Base-by-base conservation (phyloP, 2,888 invertebrate species). In the Eurytoma californica region DNA sequence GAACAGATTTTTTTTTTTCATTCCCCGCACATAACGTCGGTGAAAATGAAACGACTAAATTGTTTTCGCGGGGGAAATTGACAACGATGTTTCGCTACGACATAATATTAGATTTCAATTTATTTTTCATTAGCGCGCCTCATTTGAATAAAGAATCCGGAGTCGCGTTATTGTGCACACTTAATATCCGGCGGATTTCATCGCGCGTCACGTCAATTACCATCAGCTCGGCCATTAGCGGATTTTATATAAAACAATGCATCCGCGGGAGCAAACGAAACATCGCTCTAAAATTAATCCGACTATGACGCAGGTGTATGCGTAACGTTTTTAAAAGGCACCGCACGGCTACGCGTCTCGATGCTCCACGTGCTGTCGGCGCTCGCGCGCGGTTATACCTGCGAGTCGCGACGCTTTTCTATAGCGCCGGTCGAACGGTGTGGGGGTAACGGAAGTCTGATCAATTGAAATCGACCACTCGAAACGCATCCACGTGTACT, bases 381-480 rank as follows among this genome's bases (percentile, higher is more conserved):
- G 61, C 18, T 55, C 49, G 28, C 18, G 3, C 16, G 30, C 58
- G 12, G 20, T 61, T n/a, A 28, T 51, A 5, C n/a, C 16, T 18
- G 39, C 68, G 30, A 3, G 20, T 18, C 58, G 57, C 39, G 28
- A 61, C 3, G 20, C 18, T 20, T 16, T 20, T 58, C 18, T 9
- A 60, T 61, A 30, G 55, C 12, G 28, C 4, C 51, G 66, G 58
- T 18, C 28, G 73, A 13, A 53, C 20, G 24, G 51, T 9, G 66
- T 49, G n/a, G 20, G 53, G 13, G 58, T 5, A 18, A 55, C 13
- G 14, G 58, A 47, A 80, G 82, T 82, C 83, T 84, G 87, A 87
- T 88, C 87, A 87, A 88, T 88, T 82, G 87, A 82, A 85, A 86
- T 86, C 85, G 82, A 83, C 84, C 85, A 84, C 86, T 86, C 84